phyloP scores from a whole-genome alignment of 2,113 vertebrate genomes.

The Anser brachyrhynchus region DNA sequence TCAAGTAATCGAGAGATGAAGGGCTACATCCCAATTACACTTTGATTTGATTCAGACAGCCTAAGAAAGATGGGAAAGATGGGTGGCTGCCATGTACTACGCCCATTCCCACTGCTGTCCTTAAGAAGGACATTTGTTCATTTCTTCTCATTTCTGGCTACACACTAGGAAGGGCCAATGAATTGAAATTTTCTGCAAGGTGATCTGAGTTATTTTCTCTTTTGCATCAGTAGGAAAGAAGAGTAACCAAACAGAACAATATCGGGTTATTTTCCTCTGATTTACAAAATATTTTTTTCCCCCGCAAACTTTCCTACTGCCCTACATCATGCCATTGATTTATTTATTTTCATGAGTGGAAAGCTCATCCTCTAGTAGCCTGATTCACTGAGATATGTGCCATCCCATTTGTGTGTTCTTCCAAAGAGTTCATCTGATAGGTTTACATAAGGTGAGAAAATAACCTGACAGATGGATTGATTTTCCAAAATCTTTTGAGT shows the following conservation, averaged over 20 bases:
- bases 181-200: neutral
- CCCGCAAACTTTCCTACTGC: neutral
- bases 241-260: neutral
- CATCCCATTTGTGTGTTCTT: neutral
- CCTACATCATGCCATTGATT: neutral
- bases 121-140: neutral
- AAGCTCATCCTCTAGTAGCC: neutral
- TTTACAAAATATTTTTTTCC: neutral
- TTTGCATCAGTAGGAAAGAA: neutral
- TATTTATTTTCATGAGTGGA: neutral
- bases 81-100: neutral
- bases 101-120: neutral
- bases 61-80: neutral
- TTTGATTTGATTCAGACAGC: neutral
- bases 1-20: neutral
- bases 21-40: neutral
- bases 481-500: rapidly evolving
- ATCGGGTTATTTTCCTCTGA: neutral
- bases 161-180: neutral
- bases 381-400: neutral
- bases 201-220: neutral
- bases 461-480: neutral
- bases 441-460: neutral
- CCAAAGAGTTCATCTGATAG: neutral
- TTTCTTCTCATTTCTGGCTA: conserved; percentile 1